Conservation (phyloP, 2,888 invertebrate genomes). For the Sturmia bella region DNA sequence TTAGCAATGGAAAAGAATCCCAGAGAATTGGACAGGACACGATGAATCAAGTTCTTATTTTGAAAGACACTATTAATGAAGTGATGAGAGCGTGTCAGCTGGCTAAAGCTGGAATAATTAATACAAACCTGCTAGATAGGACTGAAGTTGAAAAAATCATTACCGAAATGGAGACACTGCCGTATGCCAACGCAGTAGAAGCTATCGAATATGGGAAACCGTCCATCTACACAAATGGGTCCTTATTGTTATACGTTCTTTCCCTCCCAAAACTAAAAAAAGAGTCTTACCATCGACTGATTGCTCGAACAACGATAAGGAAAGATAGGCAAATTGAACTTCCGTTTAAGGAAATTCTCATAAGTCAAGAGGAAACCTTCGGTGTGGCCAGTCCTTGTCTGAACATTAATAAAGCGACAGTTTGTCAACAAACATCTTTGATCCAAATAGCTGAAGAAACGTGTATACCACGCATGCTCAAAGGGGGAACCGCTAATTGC, state of each 20-base stretch:
- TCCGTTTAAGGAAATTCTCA: constrained; percentile 16
- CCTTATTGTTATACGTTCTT: neutral
- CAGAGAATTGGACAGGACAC: neutral
- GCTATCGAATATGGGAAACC: neutral
- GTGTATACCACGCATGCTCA: constrained; percentile 8
- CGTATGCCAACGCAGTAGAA: neutral
- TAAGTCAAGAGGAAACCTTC: constrained; percentile 7
- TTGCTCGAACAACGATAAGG: neutral
- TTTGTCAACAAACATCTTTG: constrained; percentile 14
- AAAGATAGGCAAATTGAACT: constrained; percentile 13
- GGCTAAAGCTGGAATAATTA: constrained; percentile 6
- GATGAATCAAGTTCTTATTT: neutral
- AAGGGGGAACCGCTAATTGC: constrained; percentile 3
- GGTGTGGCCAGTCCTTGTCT: constrained; percentile 2
- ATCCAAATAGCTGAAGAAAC: neutral
- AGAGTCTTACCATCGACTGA: neutral
- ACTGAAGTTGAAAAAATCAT: constrained; percentile 12
- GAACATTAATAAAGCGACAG: constrained; percentile 6
- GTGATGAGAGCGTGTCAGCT: constrained; percentile 1
- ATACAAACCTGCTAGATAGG: constrained; percentile 3
- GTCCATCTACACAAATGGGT: neutral
- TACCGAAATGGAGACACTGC: neutral
- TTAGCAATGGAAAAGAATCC: neutral
- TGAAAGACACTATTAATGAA: constrained; percentile 5
- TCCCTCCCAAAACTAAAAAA: constrained; percentile 20